Base-by-base conservation (phyloP, 2,113 vertebrate genomes). In the Alectura lathami region DNA sequence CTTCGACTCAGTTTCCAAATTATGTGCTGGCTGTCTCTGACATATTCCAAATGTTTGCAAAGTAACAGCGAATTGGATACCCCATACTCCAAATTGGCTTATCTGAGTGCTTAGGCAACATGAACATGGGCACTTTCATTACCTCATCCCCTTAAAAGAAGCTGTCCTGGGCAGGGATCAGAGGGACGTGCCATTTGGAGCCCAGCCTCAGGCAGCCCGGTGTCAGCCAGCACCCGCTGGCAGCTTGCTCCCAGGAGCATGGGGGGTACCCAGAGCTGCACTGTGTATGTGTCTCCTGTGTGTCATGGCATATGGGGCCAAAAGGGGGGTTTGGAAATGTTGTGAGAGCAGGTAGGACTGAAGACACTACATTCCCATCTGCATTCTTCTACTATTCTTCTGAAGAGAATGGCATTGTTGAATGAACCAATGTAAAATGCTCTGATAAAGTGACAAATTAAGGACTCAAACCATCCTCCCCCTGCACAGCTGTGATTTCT, bases 301-400 rank as follows among this genome's bases (percentile, higher is more conserved):
- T 1, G 0, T 11, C 3, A 0, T 8, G 67, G 38, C 0, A 2
- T 48, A 43, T 66, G 57, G 18, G 36, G 30, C 53, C 48, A 30
- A 64, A 77, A 69, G 20, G 8, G 29, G 5, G 1, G 51, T 80
- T 60, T 9, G 5, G 1, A 10, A 38, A 8, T 15, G 5, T 54
- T 83, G 51, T 69, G 48, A 32, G 57, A 83, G 8, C 27, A 32
- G 22, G 11, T 50, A 40, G 54, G 47, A 42, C 29, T 54, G 36
- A 21, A 45, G 43, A n/a, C 4, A 5, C 17, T 8, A 3, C 32
- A 36, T 80, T 88, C 32, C 29, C 5, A 14, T 34, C 68, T 77
- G 17, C 38, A 12, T 62, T 67, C 51, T 51, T 22, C 8, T 51
- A 32, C 29, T 24, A 22, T 51, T 76, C 38, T 88, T 77, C 34